phyloP scores from a whole-genome alignment of 1,140 invertebrate genomes.

The Drosophila lowei region DNA sequence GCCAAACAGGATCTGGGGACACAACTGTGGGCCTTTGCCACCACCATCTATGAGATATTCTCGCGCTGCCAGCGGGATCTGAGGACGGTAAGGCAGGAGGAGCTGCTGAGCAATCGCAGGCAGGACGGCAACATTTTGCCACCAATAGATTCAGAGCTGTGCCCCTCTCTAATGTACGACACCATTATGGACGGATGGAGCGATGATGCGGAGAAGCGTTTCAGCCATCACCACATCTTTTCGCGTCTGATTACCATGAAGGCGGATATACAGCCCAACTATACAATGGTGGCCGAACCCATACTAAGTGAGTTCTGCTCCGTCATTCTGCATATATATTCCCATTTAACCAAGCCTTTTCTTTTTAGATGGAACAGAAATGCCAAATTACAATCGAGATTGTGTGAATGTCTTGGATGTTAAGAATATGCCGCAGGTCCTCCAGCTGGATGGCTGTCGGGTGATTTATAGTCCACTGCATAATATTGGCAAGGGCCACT shows the following conservation, averaged over 20 bases:
- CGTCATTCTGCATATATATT: neutral
- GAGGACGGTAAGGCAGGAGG: conserved; percentile 28
- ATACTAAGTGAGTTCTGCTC: conserved; percentile 28
- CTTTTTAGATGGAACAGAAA: conserved; percentile 10
- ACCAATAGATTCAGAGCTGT: conserved; percentile 86
- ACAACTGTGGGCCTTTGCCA: conserved; percentile 95
- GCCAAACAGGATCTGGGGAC: conserved; percentile 87
- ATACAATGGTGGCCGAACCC: conserved; percentile 29
- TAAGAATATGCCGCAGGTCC: conserved; percentile 46
- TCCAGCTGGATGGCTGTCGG: conserved; percentile 60
- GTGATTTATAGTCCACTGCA: conserved; percentile 61
- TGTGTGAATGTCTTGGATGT: too few relatives aligned
- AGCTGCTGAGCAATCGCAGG: conserved; percentile 80
- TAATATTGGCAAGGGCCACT: conserved; percentile 72
- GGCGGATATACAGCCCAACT: conserved; percentile 16
- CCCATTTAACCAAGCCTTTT: neutral
- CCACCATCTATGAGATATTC: conserved; percentile 95
- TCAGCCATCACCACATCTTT: conserved; percentile 87
- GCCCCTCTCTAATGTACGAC: conserved; percentile 91
- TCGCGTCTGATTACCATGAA: conserved; percentile 59
- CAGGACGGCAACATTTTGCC: conserved; percentile 84
- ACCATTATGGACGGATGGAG: conserved; percentile 94
- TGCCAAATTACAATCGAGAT: too few relatives aligned
- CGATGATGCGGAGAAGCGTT: conserved; percentile 87
- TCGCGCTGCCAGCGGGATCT: conserved; percentile 86